Evolutionary conservation across 2,797 vertebrate genomes (phyloP), one percentile per base, ranked within the genome.

Genomic region (Danio jaintianensis): DNA sequence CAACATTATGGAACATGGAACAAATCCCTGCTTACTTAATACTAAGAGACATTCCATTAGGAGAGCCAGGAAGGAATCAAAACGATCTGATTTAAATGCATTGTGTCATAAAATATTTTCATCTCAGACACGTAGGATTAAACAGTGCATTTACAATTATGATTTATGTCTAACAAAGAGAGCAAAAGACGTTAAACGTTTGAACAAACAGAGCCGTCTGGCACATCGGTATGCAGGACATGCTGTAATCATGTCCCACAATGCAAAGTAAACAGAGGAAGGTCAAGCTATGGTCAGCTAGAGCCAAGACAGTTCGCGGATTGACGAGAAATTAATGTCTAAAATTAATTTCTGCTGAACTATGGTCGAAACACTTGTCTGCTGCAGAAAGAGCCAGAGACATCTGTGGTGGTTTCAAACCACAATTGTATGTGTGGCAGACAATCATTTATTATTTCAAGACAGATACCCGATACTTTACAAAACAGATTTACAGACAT

Each of bases 221-320:
- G 45, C 61, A 69, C 79, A 55, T 69, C 69, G 68, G 79, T 82
- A 86, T 84, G 88, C 88, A 84, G 70, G 40, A 88, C 69, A 82
- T 67, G 75, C 81, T 47, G 89, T 64, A 74, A 85, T 87, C 55
- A 82, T 86, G 85, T 88, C 88, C 71, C 48, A 68, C 45, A 12
- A 79, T 71, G 75, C 53, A 78, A 84, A 86, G 84, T 91, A 91
- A 93, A 93, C 90, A 92, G 0, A 70, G 67, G 75, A 81, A 87
- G 89, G 82, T 88, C 75, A 83, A 87, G 88, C 64, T 72, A 53
- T 84, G 81, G 83, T 86, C 83, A 78, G 82, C 82, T 85, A 72
- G 55, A 88, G 78, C 87, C 55, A 83, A 16, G 6, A 36, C 70
- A 79, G 82, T 82, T 89, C 58, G 83, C 69, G 75, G 83, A 81